Evolutionary conservation across 1,140 invertebrate species (phyloP), one percentile per base, ranked within the genome.

Genomic region (Lordiphosa collinella): DNA sequence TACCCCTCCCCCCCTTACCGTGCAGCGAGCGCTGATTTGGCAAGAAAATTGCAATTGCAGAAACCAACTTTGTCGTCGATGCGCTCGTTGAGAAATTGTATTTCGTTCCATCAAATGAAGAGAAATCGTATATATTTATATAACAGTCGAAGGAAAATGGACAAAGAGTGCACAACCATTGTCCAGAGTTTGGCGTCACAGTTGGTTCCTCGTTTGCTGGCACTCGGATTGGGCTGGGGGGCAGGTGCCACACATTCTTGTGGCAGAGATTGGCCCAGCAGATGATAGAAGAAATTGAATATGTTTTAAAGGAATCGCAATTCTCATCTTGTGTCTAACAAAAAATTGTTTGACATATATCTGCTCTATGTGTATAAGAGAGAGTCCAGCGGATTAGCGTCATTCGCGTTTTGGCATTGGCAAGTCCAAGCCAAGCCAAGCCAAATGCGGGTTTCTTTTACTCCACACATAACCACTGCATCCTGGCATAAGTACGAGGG

Each of bases 61-160:
- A 73, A 78, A 52, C 55, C 49, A 84, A 84, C 59, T 73, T 84
- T 71, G 69, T 71, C 40, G 36, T 35, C 34, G 53, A 49, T 34
- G 6, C 31, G 49, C 62, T 71, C 52, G 63, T 65, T 84, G 78
- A 84, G 68, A 84, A 84, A 84, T 84, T 84, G 78, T 84, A 84
- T 84, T 84, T 84, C 78, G 74, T 84, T 84, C 73, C 78, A 79
- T 85, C 78, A 84, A 84, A 84, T 84, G 78, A 84, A 84, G 78
- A 84, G 61, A 84, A 84, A 84, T 84, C 60, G 79, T 66, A 84
- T 63, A 84, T 84, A 84, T 76, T 78, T 84, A 78, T 78, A 84
- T 60, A 50, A 9, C 9, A 11, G 12, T 37, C 13, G 34, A 25
- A 16, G 3, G 53, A 41, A 43, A 38, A 32, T 43, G 38, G 9